Evolutionary conservation across 2,797 vertebrate species (phyloP).

Genomic region (Clangula hyemalis): DNA sequence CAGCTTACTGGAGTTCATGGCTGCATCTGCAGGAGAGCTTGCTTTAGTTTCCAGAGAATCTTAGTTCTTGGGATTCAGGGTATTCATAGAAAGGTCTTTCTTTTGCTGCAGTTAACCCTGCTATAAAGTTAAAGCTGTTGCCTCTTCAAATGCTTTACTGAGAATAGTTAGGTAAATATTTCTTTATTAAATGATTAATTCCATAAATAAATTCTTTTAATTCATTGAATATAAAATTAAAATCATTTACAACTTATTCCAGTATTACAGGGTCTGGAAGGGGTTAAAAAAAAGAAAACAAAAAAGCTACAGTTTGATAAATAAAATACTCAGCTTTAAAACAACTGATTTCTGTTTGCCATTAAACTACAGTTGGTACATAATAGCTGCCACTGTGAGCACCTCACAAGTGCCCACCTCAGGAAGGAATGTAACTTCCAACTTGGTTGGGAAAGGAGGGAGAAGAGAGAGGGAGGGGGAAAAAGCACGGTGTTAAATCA

Average conservation of each 20-base stretch:
- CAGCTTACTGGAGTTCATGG: not conserved
- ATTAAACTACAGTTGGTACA: constrained; percentile 78
- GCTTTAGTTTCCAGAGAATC: not conserved
- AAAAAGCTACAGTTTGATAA: constrained; percentile 97
- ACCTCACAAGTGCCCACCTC: constrained; percentile 86
- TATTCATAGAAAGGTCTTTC: not conserved
- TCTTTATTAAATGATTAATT: constrained; percentile 88
- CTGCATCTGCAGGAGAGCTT: not conserved
- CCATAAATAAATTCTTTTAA: constrained; percentile 99
- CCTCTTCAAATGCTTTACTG: not conserved
- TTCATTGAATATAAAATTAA: constrained; percentile 99
- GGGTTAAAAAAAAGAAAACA: constrained; percentile 80
- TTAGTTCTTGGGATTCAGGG: not conserved
- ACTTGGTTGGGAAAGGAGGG: constrained; percentile 70
- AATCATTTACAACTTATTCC: constrained; percentile 99
- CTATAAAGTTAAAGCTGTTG: not conserved
- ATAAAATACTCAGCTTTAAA: constrained; percentile 98
- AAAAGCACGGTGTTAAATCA: constrained; percentile 54
- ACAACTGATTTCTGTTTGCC: constrained; percentile 89
- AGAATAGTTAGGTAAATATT: constrained; percentile 83
- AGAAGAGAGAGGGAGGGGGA: not conserved
- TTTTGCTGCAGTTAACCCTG: not conserved
- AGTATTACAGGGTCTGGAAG: constrained; percentile 90
- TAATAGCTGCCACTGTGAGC: constrained; percentile 94
- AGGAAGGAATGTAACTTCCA: constrained; percentile 86